phyloP scores from a whole-genome alignment of 2,113 vertebrate genomes.

The Drymodes brunneopygia region DNA sequence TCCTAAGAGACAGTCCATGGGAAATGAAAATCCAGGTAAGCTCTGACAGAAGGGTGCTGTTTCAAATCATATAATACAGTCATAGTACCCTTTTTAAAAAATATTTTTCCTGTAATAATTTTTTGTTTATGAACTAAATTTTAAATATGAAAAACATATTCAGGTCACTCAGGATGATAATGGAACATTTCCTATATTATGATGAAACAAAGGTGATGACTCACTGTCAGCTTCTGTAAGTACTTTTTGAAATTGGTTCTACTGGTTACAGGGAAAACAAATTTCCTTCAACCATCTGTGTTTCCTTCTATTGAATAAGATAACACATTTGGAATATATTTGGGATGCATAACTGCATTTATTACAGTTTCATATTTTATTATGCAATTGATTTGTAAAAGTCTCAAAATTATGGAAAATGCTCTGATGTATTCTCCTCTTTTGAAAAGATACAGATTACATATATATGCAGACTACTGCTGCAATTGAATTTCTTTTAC shows the following conservation, averaged over 20 bases:
- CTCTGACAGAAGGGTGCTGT: neutral
- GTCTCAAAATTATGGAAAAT: neutral
- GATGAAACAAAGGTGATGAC: neutral
- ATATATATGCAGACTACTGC: neutral
- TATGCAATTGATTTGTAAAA: neutral
- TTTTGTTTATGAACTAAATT: neutral
- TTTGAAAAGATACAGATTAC: conserved; percentile 42
- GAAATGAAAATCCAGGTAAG: neutral
- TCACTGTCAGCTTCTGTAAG: neutral
- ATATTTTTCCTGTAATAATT: neutral
- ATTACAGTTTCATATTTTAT: neutral
- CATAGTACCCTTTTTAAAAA: neutral
- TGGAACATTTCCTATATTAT: neutral
- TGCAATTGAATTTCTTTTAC: neutral
- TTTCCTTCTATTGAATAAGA: neutral
- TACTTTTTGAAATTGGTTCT: neutral
- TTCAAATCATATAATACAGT: neutral
- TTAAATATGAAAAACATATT: neutral
- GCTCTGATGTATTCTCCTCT: neutral
- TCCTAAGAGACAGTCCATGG: neutral
- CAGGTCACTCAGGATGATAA: neutral
- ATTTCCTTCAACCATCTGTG: neutral
- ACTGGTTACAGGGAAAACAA: neutral
- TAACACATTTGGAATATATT: neutral
- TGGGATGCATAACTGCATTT: neutral